phyloP scores from a whole-genome alignment of 2,888 invertebrate genomes.

The Nomada lathburiana region DNA sequence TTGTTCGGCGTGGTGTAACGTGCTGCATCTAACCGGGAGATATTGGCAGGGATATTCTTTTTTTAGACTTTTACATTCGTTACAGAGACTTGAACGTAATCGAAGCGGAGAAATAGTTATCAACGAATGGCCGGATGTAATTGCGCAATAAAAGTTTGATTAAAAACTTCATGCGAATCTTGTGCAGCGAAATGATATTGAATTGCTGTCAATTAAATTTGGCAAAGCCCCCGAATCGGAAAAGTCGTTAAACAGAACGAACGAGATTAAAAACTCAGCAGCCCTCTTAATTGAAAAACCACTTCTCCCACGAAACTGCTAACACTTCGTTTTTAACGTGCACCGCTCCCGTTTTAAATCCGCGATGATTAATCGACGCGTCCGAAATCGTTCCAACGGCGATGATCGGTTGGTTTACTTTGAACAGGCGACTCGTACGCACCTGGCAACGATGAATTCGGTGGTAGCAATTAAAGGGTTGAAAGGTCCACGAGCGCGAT shows the following conservation, averaged over 20 bases:
- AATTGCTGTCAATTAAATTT: slow-evolving; percentile 3
- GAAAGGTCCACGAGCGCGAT: slow-evolving; percentile 72
- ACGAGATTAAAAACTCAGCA: neutral
- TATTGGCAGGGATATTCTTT: slow-evolving; percentile 29
- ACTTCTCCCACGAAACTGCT: slow-evolving; percentile 6
- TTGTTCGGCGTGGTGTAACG: slow-evolving; percentile 18
- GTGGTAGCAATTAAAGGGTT: slow-evolving; percentile 77
- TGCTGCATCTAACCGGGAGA: neutral
- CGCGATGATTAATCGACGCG: slow-evolving; percentile 67
- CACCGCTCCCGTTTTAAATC: slow-evolving; percentile 46
- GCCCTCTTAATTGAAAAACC: slow-evolving; percentile 34
- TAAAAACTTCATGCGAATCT: slow-evolving; percentile 1
- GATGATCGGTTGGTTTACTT: slow-evolving; percentile 72
- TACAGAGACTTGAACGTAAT: slow-evolving; percentile 23
- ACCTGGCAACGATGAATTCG: slow-evolving; percentile 70
- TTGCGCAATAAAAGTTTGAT: slow-evolving; percentile 12
- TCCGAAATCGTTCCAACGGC: slow-evolving; percentile 67
- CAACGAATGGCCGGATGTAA: neutral
- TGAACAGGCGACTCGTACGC: slow-evolving; percentile 65
- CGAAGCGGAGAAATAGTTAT: slow-evolving; percentile 19
- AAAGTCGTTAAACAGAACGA: neutral
- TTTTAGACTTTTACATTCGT: slow-evolving; percentile 39
- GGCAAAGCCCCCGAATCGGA: neutral
- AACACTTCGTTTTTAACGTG: slow-evolving; percentile 34
- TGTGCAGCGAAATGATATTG: neutral